Evolutionary conservation across 2,888 invertebrate genomes (phyloP), one percentile per base, ranked within the genome.

Genomic region (Lissocephala sabroskyi): DNA sequence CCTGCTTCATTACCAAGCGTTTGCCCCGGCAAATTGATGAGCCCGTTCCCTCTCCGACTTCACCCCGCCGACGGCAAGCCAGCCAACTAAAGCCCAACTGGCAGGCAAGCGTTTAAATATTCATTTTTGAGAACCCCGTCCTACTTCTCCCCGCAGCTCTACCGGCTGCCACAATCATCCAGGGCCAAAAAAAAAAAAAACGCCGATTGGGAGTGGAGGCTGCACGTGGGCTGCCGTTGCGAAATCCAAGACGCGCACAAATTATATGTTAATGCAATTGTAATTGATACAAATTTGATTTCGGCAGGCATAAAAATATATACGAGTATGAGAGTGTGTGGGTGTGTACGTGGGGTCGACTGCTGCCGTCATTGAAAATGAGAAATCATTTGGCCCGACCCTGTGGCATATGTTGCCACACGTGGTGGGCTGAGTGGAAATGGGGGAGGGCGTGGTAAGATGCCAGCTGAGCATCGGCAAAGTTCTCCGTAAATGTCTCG

Each of bases 221-320:
- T n/a, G n/a, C n/a, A n/a, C n/a, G n/a, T n/a, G n/a, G n/a, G n/a
- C n/a, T n/a, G n/a, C n/a, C n/a, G n/a, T n/a, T n/a, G 26, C 3
- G 56, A 52, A 61, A 70, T 61, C 50, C 57, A 66, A 73, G 59
- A 51, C 45, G 56, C 49, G 32, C 61, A 56, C 71, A 74, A 74
- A 76, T 73, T 66, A 71, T 71, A 64, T 76, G 68, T 68, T 77
- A 76, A 75, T 65, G 77, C 71, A 75, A 77, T 68, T 77, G 77
- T 77, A 77, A 77, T 77, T 76, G 77, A 77, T 77, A 77, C 77
- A 76, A 76, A 77, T 77, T 77, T 76, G 76, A 77, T 77, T 74
- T 68, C 52, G 56, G 40, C 16, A 53, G 53, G 56, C 65, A 54
- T 54, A 64, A 70, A 65, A 59, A 58, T 56, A 58, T 62, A 56